Evolutionary conservation across 2,888 invertebrate species (phyloP).

Genomic region (Caenorhabditis becei): DNA sequence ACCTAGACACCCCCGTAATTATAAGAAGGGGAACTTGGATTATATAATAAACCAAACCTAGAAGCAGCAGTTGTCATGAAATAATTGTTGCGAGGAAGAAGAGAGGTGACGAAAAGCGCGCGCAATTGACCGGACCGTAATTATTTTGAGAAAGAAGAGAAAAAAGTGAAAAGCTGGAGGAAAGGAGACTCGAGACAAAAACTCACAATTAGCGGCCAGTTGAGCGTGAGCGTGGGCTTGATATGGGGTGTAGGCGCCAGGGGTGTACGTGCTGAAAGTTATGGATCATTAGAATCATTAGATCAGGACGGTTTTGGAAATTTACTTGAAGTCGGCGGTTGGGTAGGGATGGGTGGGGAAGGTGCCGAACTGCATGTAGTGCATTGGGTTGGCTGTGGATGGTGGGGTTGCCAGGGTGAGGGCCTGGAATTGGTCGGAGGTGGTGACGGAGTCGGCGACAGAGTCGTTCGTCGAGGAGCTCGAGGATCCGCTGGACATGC

Average conservation of each 20-base stretch:
- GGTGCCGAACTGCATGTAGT: slow-evolving; percentile 23
- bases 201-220: slow-evolving; percentile 46
- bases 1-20: not conserved
- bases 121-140: slow-evolving; percentile 32
- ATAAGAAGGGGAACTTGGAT: too few species aligned
- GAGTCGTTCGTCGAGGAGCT: slow-evolving; percentile 40
- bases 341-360: slow-evolving; percentile 43
- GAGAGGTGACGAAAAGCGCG: slow-evolving; percentile 9
- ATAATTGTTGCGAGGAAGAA: slow-evolving; percentile 56
- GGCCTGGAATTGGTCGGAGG: slow-evolving; percentile 31
- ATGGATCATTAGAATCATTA: not conserved
- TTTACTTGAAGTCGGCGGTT: slow-evolving; percentile 44
- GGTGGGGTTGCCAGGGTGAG: slow-evolving; percentile 35
- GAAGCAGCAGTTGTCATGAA: slow-evolving; percentile 9
- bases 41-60: slow-evolving; percentile 10
- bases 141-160: slow-evolving; percentile 20
- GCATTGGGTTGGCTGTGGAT: slow-evolving; percentile 42
- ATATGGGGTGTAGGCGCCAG: slow-evolving; percentile 36
- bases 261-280: slow-evolving; percentile 37
- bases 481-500: slow-evolving; percentile 63
- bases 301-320: too few species aligned
- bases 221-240: slow-evolving; percentile 34
- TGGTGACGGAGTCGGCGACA: slow-evolving; percentile 29
- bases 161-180: slow-evolving; percentile 24
- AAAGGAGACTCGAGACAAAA: slow-evolving; percentile 30